phyloP scores from a whole-genome alignment of 30 jellyfish, hydroid and myxozoan species.

The Chrysaora quinquecirrha region DNA sequence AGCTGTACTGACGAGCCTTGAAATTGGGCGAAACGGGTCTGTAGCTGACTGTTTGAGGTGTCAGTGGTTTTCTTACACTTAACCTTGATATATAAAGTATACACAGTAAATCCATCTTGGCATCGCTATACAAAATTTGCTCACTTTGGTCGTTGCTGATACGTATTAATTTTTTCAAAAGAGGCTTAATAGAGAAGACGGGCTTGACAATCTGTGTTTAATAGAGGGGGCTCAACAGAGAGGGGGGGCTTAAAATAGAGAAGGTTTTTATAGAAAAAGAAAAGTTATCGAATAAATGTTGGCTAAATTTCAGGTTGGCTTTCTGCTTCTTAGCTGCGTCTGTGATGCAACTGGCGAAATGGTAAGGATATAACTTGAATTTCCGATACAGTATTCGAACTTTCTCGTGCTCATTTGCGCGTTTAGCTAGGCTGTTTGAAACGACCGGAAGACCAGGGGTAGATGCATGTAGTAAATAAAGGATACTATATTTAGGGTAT shows the following conservation, averaged over 20 bases:
- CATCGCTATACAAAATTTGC: too few relatives aligned
- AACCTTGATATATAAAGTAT: too few relatives aligned
- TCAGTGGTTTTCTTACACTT: too few relatives aligned
- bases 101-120: too few relatives aligned
- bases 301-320: constrained; percentile 67
- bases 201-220: neutral
- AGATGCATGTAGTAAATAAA: neutral
- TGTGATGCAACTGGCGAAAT: constrained; percentile 75
- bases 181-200: neutral
- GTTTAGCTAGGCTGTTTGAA: too few relatives aligned
- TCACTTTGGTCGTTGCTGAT: too few relatives aligned
- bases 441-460: neutral
- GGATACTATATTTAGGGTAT: neutral
- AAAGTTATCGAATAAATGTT: neutral
- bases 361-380: constrained; percentile 30
- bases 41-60: too few relatives aligned
- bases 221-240: neutral
- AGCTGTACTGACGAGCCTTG: too few relatives aligned
- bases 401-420: too few relatives aligned
- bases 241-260: neutral
- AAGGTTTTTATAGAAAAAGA: neutral
- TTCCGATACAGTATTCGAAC: too few relatives aligned
- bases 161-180: too few relatives aligned
- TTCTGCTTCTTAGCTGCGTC: constrained; percentile 65
- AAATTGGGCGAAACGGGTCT: too few relatives aligned